Percentiles rank a stretch among this genome's conserved stretches.
Conservation (phyloP, 2,888 invertebrate genomes). For the Eledona agricola region DNA sequence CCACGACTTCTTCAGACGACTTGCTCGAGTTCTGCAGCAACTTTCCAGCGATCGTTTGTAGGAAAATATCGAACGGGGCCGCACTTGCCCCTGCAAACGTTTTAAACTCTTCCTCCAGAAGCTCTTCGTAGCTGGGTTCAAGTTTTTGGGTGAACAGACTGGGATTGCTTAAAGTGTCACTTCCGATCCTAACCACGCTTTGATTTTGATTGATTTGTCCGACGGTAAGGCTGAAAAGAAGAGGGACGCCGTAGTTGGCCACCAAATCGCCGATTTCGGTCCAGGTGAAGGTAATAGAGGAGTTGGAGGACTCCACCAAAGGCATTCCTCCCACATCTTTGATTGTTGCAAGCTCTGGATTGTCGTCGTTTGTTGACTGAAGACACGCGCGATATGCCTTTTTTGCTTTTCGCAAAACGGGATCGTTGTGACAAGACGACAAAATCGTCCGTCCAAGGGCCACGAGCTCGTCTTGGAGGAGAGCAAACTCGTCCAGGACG, state of each 20-base stretch:
- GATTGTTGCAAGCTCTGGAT: conserved; percentile 55
- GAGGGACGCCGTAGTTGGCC: conserved; percentile 57
- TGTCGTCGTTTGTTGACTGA: conserved; percentile 23
- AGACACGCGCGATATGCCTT: conserved; percentile 57
- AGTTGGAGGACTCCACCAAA: conserved; percentile 40
- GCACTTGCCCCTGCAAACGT: conserved; percentile 22
- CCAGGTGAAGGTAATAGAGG: conserved; percentile 49
- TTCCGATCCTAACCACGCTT: conserved; percentile 35
- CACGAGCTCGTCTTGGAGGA: conserved; percentile 58
- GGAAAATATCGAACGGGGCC: not conserved
- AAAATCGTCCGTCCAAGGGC: conserved; percentile 54
- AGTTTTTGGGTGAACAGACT: conserved; percentile 40
- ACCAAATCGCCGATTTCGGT: conserved; percentile 54
- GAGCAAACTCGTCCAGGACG: conserved; percentile 59
- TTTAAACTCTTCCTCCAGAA: conserved; percentile 44
- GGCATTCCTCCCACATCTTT: conserved; percentile 56
- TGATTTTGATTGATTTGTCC: conserved; percentile 9
- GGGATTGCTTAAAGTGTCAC: conserved; percentile 43
- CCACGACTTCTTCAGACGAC: conserved; percentile 46
- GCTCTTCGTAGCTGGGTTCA: conserved; percentile 42
- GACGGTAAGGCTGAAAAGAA: conserved; percentile 56
- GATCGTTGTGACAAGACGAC: conserved; percentile 48
- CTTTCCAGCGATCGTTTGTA: conserved; percentile 11
- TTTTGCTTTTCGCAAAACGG: conserved; percentile 56
- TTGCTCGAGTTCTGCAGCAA: conserved; percentile 32